Evolutionary conservation across 2,888 invertebrate species (phyloP).

Genomic region (Phyllotreta cruciferae): DNA sequence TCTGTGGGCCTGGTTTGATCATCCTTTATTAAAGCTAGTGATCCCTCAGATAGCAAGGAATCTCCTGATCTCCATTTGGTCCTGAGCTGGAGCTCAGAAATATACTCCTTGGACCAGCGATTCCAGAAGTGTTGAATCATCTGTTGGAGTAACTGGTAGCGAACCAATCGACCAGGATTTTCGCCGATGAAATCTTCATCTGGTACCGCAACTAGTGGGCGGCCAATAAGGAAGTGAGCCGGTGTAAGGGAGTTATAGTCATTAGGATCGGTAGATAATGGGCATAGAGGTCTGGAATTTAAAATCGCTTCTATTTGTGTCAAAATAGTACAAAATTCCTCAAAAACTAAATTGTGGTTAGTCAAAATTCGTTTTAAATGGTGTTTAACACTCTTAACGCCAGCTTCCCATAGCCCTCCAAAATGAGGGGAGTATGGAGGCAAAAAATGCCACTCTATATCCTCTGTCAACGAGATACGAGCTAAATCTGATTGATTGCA

Average conservation of each 20-base stretch:
- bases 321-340: conserved; percentile 48
- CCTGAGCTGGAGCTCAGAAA: conserved; percentile 42
- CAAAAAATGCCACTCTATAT: conserved; percentile 18
- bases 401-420: conserved; percentile 53
- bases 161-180: conserved; percentile 31
- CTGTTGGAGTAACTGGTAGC: conserved; percentile 43
- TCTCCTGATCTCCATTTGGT: conserved; percentile 35
- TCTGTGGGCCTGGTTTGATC: conserved; percentile 43
- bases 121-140: conserved; percentile 44
- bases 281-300: conserved; percentile 50
- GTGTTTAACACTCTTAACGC: conserved; percentile 47
- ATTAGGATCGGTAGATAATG: conserved; percentile 44
- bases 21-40: conserved; percentile 48
- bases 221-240: conserved; percentile 48
- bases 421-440: conserved; percentile 47
- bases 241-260: conserved; percentile 45
- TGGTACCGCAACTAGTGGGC: conserved; percentile 38
- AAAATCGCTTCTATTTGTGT: conserved; percentile 49
- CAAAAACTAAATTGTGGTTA: conserved; percentile 43
- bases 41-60: conserved; percentile 37
- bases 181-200: conserved; percentile 35
- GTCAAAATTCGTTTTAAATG: conserved; percentile 47
- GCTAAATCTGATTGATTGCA: not conserved
- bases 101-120: conserved; percentile 45
- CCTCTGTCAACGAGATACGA: conserved; percentile 1